A percentile compares a stretch with the other conserved stretches of the same genome.
These are phyloP conservation scores for Tetramorium bicarinatum DNA, from an alignment of 2,888 invertebrate species.

Conservation along the genomic window DNA sequence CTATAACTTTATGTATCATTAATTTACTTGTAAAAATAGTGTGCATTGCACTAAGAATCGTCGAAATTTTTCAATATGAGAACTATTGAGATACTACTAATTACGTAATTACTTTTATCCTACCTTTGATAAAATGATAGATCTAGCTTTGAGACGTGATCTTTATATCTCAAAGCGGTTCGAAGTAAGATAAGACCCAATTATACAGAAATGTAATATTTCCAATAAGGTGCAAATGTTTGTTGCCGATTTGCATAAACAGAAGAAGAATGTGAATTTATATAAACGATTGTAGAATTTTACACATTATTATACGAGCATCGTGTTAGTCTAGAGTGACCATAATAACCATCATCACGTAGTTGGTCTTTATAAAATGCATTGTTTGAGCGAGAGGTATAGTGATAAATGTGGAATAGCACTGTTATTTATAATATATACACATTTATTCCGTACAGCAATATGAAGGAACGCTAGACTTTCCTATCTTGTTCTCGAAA, in stretches of 20 bases:
- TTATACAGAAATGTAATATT: slow-evolving; percentile 11
- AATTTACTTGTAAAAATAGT: slow-evolving; percentile 12
- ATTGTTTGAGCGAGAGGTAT: slow-evolving; percentile 63
- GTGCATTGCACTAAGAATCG: neutral
- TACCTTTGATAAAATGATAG: neutral
- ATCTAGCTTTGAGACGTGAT: slow-evolving; percentile 12
- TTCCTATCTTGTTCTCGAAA: slow-evolving; percentile 49
- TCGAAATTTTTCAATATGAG: neutral
- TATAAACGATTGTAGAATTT: slow-evolving; percentile 44
- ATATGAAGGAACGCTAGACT: slow-evolving; percentile 53
- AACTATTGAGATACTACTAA: neutral
- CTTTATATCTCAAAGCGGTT: slow-evolving; percentile 5
- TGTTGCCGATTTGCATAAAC: slow-evolving; percentile 45
- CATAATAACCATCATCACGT: slow-evolving; percentile 65
- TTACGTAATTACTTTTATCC: slow-evolving; percentile 19
- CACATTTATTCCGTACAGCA: slow-evolving; percentile 61
- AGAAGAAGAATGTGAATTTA: slow-evolving; percentile 34
- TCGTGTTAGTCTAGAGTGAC: slow-evolving; percentile 41
- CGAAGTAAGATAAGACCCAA: neutral
- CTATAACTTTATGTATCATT: slow-evolving; percentile 1
- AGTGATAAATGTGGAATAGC: slow-evolving; percentile 75
- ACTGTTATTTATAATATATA: slow-evolving; percentile 71
- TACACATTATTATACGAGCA: slow-evolving; percentile 41
- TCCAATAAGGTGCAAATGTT: slow-evolving; percentile 32
- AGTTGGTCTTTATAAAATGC: slow-evolving; percentile 67